Evolutionary conservation across 2,888 invertebrate species (phyloP).

Genomic region (Scaptodrosophila latifasciaeformis): DNA sequence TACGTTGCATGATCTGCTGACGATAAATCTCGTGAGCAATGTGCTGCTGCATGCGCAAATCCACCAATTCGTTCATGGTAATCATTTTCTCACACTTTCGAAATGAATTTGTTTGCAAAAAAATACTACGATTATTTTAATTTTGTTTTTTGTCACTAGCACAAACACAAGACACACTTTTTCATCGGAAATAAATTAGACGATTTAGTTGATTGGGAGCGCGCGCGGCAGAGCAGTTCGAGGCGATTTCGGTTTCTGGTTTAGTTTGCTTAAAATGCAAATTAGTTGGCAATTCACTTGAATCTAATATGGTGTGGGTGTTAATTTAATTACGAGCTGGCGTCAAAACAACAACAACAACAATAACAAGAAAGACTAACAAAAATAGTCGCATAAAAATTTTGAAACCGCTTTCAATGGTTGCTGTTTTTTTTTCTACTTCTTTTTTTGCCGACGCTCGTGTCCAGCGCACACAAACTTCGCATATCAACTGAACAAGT

Average conservation of each 20-base stretch:
- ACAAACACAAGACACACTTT: too few species aligned
- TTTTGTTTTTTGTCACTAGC: too few species aligned
- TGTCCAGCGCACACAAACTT: conserved; percentile 62
- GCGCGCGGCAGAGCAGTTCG: neutral
- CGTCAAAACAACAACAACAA: conserved; percentile 30
- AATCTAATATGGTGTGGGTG: conserved; percentile 63
- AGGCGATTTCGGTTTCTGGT: conserved; percentile 55
- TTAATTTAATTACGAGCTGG: conserved; percentile 66
- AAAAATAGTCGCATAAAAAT: neutral
- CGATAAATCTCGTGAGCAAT: conserved; percentile 73
- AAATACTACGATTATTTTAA: too few species aligned
- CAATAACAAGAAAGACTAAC: conserved; percentile 9
- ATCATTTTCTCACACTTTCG: too few species aligned
- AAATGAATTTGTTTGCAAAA: too few species aligned
- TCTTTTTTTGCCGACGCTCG: conserved; percentile 46
- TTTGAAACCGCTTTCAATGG: too few species aligned
- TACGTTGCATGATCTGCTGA: conserved; percentile 73
- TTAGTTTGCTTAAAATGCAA: conserved; percentile 74
- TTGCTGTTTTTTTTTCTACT: neutral
- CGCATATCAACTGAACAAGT: conserved; percentile 65
- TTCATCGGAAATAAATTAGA: too few species aligned
- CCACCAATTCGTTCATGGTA: conserved; percentile 61
- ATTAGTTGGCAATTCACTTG: too few species aligned
- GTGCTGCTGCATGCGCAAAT: conserved; percentile 72
- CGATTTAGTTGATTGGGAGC: too few species aligned